These are phyloP conservation scores for Acropternis orthonyx DNA, from an alignment of 2,797 vertebrate genomes.

Conservation along the genomic window DNA sequence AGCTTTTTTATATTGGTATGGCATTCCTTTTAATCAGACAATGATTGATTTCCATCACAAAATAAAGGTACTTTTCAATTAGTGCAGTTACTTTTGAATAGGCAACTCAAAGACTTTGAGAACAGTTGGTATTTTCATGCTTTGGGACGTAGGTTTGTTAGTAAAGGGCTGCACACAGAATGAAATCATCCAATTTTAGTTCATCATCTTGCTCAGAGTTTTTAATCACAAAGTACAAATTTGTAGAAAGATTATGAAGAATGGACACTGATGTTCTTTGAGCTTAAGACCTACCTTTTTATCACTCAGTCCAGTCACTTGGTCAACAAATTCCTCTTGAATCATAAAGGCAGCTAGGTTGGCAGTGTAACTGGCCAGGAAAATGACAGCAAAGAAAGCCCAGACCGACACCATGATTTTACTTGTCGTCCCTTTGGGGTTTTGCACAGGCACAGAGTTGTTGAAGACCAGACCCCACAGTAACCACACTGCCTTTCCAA, in stretches of 20 bases:
- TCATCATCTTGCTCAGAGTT: neutral
- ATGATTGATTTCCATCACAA: neutral
- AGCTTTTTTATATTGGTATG: neutral
- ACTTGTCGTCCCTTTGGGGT: conserved; percentile 95
- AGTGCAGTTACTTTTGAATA: neutral
- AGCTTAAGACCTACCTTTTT: conserved; percentile 85
- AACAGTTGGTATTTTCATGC: neutral
- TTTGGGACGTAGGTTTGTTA: neutral
- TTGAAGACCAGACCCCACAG: conserved; percentile 99
- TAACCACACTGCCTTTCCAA: conserved; percentile 96
- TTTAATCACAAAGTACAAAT: neutral
- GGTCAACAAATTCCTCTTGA: conserved; percentile 98
- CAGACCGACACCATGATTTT: conserved; percentile 99
- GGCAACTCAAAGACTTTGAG: neutral
- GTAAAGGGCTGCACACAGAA: neutral
- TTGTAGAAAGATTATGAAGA: neutral
- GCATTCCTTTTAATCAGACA: neutral
- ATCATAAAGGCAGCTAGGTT: conserved; percentile 99
- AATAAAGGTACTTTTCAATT: neutral
- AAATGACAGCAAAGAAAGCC: conserved; percentile 99
- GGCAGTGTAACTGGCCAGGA: conserved; percentile 97
- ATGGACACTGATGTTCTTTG: neutral
- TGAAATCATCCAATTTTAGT: neutral
- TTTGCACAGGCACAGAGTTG: conserved; percentile 98
- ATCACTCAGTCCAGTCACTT: conserved; percentile 96